phyloP scores from a whole-genome alignment of 2,888 invertebrate species.

The Drosophila setosimentum region DNA sequence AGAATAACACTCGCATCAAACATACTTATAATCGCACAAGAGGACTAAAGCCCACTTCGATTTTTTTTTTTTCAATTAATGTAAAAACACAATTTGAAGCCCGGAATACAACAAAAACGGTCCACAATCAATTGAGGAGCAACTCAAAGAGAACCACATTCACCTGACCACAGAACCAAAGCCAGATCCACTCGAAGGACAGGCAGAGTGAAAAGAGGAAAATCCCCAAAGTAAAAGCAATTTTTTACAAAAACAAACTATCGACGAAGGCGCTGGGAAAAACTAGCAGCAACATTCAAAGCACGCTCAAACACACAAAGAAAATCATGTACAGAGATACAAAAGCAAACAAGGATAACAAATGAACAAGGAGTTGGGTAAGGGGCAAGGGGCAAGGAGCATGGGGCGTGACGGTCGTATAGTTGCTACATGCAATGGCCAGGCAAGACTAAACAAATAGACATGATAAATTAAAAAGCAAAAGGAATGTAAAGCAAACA shows the following conservation, averaged over 20 bases:
- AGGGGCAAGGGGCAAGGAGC: not conserved
- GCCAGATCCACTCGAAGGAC: constrained; percentile 25
- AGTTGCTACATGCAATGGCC: constrained; percentile 47
- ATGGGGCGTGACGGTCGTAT: constrained; percentile 18
- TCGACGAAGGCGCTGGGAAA: constrained; percentile 58
- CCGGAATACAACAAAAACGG: constrained; percentile 17
- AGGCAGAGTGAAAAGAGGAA: constrained; percentile 46
- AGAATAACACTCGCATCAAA: not conserved
- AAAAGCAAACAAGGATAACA: constrained; percentile 70
- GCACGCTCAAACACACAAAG: constrained; percentile 25
- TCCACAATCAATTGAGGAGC: constrained; percentile 21
- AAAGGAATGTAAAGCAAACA: constrained; percentile 68
- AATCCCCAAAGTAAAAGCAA: constrained; percentile 59
- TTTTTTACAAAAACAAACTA: constrained; percentile 64
- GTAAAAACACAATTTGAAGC: constrained; percentile 49
- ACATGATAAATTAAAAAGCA: constrained; percentile 79
- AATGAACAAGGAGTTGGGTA: constrained; percentile 55
- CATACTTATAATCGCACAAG: not conserved
- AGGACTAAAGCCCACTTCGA: constrained; percentile 42
- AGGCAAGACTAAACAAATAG: constrained; percentile 75
- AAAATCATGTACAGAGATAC: constrained; percentile 28
- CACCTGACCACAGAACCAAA: constrained; percentile 25
- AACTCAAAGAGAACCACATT: constrained; percentile 28
- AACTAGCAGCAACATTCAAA: constrained; percentile 41
- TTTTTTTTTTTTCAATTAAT: constrained; percentile 74